Evolutionary conservation across 1,140 invertebrate species (phyloP), one percentile per base, ranked within the genome.

Genomic region (Brachionus sp.): DNA sequence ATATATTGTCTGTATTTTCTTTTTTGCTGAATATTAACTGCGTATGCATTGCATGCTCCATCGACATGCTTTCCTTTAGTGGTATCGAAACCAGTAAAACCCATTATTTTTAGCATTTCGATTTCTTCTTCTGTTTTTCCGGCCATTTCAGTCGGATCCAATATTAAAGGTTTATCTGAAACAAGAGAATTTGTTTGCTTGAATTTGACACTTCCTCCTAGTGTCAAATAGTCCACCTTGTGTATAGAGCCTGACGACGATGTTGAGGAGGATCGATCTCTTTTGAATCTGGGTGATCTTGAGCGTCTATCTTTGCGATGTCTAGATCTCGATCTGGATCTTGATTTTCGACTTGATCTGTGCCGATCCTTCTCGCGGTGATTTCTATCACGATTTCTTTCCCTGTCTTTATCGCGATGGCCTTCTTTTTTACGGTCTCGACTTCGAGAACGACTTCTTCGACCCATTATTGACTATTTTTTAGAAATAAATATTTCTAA

Each of bases 1-100:
- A 99, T 99, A 87, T 99, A 99, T 90, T 99, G 97, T 83, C 88
- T 89, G 85, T 98, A 98, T 90, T 97, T 96, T 86, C 97, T 91
- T 90, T 98, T 98, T 70, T 97, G 91, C 80, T 97, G 95, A 77
- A 98, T 94, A 89, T 98, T 96, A 84, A 97, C 95, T 29, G 92
- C 93, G 23, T 95, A 95, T 33, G 93, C 92, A 86, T 97, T 94
- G 88, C 98, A 98, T 1, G 83, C 33, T 16, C 94, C 95, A 10
- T 94, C 92, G 0, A 98, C 95, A 90, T 96, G 95, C 88, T 97
- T 92, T 33, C 90, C 90, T 91, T 98, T 98, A 0, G 96, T 98
- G 0, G 94, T 93, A 87, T 97, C 93, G 90, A 99, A 99, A 66
- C 91, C 93, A 88, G 93, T 94, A 89, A 98, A 98, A 42, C 97